Percentiles rank a stretch among this genome's conserved stretches.
phyloP scores from a whole-genome alignment of 53 echinoderm and acorn worm genomes.

The Patiria pectinifera region DNA sequence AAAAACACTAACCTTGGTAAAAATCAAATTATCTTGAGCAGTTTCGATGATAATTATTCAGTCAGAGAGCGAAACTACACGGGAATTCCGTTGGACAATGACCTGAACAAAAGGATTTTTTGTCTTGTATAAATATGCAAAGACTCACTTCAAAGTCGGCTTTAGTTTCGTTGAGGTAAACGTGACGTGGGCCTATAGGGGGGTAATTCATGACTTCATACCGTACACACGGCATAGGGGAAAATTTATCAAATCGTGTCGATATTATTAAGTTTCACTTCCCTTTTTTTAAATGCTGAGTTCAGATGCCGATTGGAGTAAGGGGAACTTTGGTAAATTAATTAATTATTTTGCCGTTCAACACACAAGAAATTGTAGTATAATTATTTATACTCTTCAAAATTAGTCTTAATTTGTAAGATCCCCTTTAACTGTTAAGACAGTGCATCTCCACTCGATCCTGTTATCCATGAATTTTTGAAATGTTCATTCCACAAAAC shows the following conservation, averaged over 20 bases:
- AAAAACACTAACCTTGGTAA: slow-evolving; percentile 3
- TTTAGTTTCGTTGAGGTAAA: not conserved
- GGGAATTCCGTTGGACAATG: slow-evolving; percentile 5
- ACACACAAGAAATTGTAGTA: no score
- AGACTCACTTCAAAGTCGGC: not conserved
- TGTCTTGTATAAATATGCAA: not conserved
- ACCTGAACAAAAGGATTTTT: not conserved
- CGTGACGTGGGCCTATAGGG: not conserved
- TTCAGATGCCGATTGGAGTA: not conserved
- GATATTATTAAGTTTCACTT: not conserved
- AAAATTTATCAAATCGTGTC: not conserved
- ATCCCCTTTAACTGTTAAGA: no score
- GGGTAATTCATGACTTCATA: not conserved
- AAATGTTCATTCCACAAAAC: no score
- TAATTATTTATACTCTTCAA: no score
- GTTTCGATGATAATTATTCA: slow-evolving; percentile 4
- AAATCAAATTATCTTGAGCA: not conserved
- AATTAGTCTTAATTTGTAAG: no score
- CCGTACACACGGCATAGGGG: not conserved
- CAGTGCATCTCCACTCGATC: no score
- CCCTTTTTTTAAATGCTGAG: not conserved
- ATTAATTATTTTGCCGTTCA: no score
- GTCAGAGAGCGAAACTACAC: not conserved
- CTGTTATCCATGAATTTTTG: no score
- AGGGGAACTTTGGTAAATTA: no score